Evolutionary conservation across 2,888 invertebrate genomes (phyloP).

Genomic region (Lacanobia wlatinum): DNA sequence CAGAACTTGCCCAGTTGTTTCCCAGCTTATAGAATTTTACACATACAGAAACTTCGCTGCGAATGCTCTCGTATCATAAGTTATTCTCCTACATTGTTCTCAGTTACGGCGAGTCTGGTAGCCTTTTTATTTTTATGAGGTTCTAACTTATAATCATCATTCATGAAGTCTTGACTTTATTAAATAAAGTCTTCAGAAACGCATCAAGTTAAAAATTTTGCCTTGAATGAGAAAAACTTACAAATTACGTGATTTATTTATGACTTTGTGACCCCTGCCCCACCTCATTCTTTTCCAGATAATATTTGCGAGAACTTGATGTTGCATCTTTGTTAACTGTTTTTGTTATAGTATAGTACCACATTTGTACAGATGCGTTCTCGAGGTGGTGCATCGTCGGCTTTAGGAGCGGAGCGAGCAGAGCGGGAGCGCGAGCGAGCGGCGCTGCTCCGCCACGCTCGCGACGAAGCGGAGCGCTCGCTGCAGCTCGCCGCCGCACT

Average conservation of each 20-base stretch:
- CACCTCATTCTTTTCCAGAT: slow-evolving; percentile 6
- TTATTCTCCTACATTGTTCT: slow-evolving; percentile 50
- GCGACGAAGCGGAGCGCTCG: slow-evolving; percentile 97
- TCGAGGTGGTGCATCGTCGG: slow-evolving; percentile 95
- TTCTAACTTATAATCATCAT: slow-evolving; percentile 47
- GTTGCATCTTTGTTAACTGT: slow-evolving; percentile 28
- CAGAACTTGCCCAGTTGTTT: slow-evolving; percentile 48
- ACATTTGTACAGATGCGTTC: slow-evolving; percentile 88
- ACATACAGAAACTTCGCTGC: slow-evolving; percentile 47
- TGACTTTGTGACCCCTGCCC: neutral
- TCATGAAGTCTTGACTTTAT: slow-evolving; percentile 32
- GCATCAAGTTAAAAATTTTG: slow-evolving; percentile 15
- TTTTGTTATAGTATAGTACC: slow-evolving; percentile 48
- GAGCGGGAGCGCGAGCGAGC: slow-evolving; percentile 97
- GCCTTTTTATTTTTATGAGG: slow-evolving; percentile 31
- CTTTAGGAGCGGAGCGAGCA: slow-evolving; percentile 89
- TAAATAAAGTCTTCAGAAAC: slow-evolving; percentile 31
- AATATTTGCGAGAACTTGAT: slow-evolving; percentile 23
- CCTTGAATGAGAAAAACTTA: neutral
- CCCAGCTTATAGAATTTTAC: slow-evolving; percentile 53
- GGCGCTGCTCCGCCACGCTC: slow-evolving; percentile 96
- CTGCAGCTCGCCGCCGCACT: slow-evolving; percentile 96
- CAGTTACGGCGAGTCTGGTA: slow-evolving; percentile 10
- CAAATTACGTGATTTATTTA: slow-evolving; percentile 19
- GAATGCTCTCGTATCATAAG: slow-evolving; percentile 40